phyloP scores from a whole-genome alignment of 2,113 vertebrate genomes.

The Ammodytes dubius region DNA sequence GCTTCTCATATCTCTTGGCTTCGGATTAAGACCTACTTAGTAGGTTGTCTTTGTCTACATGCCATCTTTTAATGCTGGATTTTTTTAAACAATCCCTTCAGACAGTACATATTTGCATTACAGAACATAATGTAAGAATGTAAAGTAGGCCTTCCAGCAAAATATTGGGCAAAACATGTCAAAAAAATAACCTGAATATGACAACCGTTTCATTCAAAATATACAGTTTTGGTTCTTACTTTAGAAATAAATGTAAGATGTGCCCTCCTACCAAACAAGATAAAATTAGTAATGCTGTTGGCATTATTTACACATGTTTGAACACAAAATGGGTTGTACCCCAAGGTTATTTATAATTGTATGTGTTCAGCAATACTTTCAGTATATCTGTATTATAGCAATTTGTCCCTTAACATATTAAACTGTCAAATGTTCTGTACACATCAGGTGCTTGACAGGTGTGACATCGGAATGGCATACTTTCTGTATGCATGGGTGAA shows the following conservation, averaged over 20 bases:
- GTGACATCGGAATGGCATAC: not conserved
- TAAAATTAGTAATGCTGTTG: not conserved
- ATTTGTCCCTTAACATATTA: not conserved
- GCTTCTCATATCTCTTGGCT: slow-evolving; percentile 28
- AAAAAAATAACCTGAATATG: not conserved
- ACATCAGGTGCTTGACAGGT: not conserved
- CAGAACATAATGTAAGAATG: slow-evolving; percentile 3
- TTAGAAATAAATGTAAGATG: not conserved
- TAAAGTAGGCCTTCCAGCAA: not conserved
- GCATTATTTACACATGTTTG: not conserved
- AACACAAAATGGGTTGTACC: not conserved
- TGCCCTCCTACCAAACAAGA: not conserved
- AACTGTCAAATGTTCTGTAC: not conserved
- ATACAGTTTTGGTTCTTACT: not conserved
- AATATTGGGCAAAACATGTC: slow-evolving; percentile 4
- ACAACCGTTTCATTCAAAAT: slow-evolving; percentile 10
- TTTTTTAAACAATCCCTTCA: not conserved
- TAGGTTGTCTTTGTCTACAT: slow-evolving; percentile 14
- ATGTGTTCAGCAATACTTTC: not conserved
- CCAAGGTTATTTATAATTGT: not conserved
- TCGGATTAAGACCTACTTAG: slow-evolving; percentile 7
- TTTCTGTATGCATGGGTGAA: not conserved
- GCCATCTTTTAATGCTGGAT: not conserved
- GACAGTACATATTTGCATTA: not conserved
- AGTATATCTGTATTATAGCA: not conserved